Evolutionary conservation across 2,888 invertebrate genomes (phyloP).

Genomic region (Lapara coniferarum): DNA sequence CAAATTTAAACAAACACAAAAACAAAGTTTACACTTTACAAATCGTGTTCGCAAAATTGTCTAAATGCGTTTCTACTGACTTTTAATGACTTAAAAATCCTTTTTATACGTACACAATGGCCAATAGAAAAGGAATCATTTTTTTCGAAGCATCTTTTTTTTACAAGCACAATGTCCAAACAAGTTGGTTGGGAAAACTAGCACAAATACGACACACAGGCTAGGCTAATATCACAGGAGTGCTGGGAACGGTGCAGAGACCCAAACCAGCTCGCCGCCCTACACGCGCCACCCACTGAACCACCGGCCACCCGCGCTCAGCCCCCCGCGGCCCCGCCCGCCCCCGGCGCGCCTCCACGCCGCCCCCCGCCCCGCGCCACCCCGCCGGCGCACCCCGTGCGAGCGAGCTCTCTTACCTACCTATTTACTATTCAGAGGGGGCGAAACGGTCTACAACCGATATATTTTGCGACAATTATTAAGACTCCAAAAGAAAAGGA

Average conservation of each 20-base stretch:
- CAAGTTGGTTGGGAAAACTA: slow-evolving; percentile 75
- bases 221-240: slow-evolving; percentile 84
- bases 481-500: slow-evolving; percentile 76
- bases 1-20: slow-evolving; percentile 55
- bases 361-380: slow-evolving; percentile 35
- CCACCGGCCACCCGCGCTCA: slow-evolving; percentile 38
- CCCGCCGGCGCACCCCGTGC: slow-evolving; percentile 39
- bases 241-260: slow-evolving; percentile 79
- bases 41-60: slow-evolving; percentile 54
- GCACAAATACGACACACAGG: slow-evolving; percentile 82
- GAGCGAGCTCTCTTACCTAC: slow-evolving; percentile 56
- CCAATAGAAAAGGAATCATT: slow-evolving; percentile 65
- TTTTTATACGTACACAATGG: slow-evolving; percentile 75
- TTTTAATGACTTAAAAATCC: slow-evolving; percentile 69
- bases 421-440: slow-evolving; percentile 80
- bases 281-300: slow-evolving; percentile 38
- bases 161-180: slow-evolving; percentile 76
- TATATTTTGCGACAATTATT: slow-evolving; percentile 78
- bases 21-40: slow-evolving; percentile 57
- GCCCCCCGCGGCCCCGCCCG: slow-evolving; percentile 43
- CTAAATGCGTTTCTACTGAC: slow-evolving; percentile 67
- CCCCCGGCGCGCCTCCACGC: slow-evolving; percentile 38
- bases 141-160: slow-evolving; percentile 62
- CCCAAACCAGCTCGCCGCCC: slow-evolving; percentile 45
- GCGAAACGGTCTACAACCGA: slow-evolving; percentile 73